A percentile compares a stretch with the other conserved stretches of the same genome.
phyloP scores from a whole-genome alignment of 2,113 vertebrate species.

The Felis chaus region DNA sequence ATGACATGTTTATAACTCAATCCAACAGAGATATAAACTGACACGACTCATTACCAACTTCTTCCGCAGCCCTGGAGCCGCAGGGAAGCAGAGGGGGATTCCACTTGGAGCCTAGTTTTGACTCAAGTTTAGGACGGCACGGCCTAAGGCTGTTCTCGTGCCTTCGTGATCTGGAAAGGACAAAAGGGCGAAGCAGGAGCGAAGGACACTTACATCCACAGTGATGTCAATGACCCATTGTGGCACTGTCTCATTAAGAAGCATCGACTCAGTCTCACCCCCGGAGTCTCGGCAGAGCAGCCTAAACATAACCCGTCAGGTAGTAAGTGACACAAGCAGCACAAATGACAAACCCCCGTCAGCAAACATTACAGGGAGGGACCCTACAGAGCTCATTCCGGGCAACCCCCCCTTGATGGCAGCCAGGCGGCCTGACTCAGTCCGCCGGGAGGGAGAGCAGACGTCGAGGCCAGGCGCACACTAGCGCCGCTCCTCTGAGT shows the following conservation, averaged over 20 bases:
- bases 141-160: neutral
- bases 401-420: neutral
- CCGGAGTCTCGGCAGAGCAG: constrained; percentile 98
- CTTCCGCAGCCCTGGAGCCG: neutral
- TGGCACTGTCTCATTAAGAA: constrained; percentile 98
- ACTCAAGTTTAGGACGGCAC: neutral
- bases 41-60: neutral
- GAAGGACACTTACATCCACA: constrained; percentile 94
- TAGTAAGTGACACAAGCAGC: neutral
- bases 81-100: neutral
- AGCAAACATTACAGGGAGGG: neutral
- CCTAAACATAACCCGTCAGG: constrained; percentile 80
- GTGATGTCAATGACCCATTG: constrained; percentile 99
- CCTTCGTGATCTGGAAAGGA: neutral
- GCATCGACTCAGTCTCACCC: constrained; percentile 98
- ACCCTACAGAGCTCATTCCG: neutral
- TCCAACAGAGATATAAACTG: neutral
- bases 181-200: neutral
- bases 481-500: neutral
- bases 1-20: neutral
- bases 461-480: neutral
- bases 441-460: neutral
- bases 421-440: neutral
- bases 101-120: neutral
- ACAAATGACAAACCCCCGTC: neutral